Conservation (phyloP, 2,797 vertebrate genomes). For the Pempheris klunzingeri region DNA sequence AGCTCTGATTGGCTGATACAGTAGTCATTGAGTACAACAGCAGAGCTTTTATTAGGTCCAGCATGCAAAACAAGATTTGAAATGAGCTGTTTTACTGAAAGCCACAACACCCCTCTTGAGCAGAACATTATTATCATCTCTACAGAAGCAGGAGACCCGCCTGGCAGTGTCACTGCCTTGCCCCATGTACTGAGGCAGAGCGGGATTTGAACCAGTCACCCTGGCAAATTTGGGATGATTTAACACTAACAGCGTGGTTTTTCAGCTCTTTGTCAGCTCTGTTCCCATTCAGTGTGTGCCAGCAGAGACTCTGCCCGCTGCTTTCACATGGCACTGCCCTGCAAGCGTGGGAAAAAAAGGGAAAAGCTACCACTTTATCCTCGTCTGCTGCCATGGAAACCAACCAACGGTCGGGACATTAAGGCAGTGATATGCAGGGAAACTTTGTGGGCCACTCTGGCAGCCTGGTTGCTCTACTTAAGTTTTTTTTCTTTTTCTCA, state of each 20-base stretch:
- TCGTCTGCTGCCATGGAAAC: slow-evolving; percentile 75
- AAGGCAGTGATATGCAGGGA: slow-evolving; percentile 37
- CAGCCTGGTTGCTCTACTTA: slow-evolving; percentile 21
- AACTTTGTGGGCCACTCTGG: slow-evolving; percentile 45
- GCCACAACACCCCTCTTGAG: background rate
- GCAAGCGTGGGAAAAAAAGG: slow-evolving; percentile 60
- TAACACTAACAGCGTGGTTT: slow-evolving; percentile 58
- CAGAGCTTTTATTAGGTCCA: slow-evolving; percentile 2
- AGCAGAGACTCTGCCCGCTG: slow-evolving; percentile 58
- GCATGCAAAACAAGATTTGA: background rate
- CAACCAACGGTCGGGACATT: slow-evolving; percentile 46
- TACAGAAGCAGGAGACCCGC: background rate
- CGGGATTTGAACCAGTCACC: slow-evolving; percentile 42
- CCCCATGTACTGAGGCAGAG: slow-evolving; percentile 4
- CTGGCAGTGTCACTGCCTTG: slow-evolving; percentile 18
- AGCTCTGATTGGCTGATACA: slow-evolving; percentile 7
- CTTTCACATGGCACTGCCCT: slow-evolving; percentile 69
- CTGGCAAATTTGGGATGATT: slow-evolving; percentile 47
- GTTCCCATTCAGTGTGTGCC: slow-evolving; percentile 67
- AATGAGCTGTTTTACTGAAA: background rate
- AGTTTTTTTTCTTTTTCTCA: background rate
- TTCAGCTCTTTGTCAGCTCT: slow-evolving; percentile 66
- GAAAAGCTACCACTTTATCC: slow-evolving; percentile 55
- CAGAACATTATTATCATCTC: background rate
- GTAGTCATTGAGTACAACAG: background rate